Conservation (phyloP, 2,797 vertebrate genomes). For the Syndactyla subalaris region DNA sequence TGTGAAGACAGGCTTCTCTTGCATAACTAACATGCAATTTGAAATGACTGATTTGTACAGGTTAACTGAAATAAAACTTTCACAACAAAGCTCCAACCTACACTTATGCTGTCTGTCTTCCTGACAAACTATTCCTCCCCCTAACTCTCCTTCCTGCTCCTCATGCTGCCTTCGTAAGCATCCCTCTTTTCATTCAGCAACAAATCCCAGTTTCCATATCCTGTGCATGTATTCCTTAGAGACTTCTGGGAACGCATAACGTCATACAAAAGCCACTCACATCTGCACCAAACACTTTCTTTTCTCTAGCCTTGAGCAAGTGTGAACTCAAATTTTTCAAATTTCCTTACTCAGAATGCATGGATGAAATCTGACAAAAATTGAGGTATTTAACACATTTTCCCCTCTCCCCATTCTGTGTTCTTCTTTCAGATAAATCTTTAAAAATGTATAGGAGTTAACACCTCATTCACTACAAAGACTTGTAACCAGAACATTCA, state of each 20-base stretch:
- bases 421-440: neutral
- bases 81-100: neutral
- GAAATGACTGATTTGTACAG: neutral
- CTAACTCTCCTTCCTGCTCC: neutral
- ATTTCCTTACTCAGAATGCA: neutral
- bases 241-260: neutral
- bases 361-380: neutral
- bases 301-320: neutral
- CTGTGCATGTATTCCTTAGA: neutral
- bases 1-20: slow-evolving; percentile 1
- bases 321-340: neutral
- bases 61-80: neutral
- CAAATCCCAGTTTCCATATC: neutral
- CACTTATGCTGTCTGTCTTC: neutral
- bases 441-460: neutral
- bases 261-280: neutral
- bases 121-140: neutral
- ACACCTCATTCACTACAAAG: neutral
- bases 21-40: neutral
- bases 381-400: neutral
- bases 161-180: neutral
- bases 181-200: neutral
- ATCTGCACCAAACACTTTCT: neutral
- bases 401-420: neutral
- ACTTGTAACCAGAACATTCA: neutral